Conservation (phyloP, 2,888 invertebrate genomes). For the Caprella mutica region DNA sequence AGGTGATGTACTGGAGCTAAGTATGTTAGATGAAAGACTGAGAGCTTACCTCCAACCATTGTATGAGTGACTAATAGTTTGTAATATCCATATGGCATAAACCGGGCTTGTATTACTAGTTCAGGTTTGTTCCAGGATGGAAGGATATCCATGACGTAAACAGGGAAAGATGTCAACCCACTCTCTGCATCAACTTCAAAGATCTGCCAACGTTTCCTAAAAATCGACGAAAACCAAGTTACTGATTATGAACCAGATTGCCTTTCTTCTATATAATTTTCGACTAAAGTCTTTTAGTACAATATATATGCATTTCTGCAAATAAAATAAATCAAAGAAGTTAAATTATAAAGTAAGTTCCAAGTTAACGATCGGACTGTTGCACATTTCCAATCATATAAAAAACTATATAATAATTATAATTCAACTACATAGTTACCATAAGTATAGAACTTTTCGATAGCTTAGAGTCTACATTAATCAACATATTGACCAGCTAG, state of each 20-base stretch:
- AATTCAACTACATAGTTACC: no score
- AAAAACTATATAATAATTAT: no score
- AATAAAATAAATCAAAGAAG: no score
- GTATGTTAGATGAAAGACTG: background rate
- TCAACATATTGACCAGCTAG: no score
- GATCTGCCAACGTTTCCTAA: conserved; percentile 33
- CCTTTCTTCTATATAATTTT: background rate
- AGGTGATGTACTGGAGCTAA: background rate
- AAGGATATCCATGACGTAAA: conserved; percentile 14
- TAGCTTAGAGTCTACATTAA: no score
- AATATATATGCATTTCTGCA: no score
- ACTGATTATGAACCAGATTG: background rate
- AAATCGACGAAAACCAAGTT: background rate
- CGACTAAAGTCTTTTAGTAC: no score
- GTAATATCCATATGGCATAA: conserved; percentile 23
- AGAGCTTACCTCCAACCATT: conserved; percentile 21
- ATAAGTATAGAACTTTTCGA: no score
- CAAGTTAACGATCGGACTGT: no score
- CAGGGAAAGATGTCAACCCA: background rate
- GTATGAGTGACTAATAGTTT: conserved; percentile 19
- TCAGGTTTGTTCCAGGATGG: conserved; percentile 21
- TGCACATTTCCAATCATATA: no score
- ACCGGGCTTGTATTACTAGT: conserved; percentile 16
- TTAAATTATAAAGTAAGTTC: no score
- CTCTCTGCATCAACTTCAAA: conserved; percentile 13